Percentiles rank a stretch among this genome's conserved stretches.
Evolutionary conservation across 1,140 invertebrate species (phyloP).

Genomic region (Drosophila pectinifera): DNA sequence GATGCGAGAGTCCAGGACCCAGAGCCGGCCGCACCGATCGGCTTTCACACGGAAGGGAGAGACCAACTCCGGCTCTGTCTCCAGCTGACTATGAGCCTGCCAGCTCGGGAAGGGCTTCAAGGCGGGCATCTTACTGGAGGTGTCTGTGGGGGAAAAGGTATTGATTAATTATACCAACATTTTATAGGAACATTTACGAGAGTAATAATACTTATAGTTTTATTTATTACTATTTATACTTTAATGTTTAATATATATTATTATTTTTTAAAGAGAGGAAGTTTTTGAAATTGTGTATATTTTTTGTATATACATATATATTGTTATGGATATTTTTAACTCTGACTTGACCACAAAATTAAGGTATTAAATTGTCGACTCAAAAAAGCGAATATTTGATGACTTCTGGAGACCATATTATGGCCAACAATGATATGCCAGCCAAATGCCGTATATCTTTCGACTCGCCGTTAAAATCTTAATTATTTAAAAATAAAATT

Average conservation of each 20-base stretch:
- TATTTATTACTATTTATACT: neutral
- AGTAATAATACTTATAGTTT: too few species aligned
- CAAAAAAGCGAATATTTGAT: too few species aligned
- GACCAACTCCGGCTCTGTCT: conserved; percentile 88
- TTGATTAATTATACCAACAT: neutral
- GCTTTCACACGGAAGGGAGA: conserved; percentile 90
- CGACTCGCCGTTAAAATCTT: too few species aligned
- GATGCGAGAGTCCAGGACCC: conserved; percentile 91
- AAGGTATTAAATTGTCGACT: too few species aligned
- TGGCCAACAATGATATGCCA: too few species aligned
- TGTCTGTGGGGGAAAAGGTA: conserved; percentile 85
- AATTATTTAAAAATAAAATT: too few species aligned
- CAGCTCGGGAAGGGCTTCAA: conserved; percentile 91
- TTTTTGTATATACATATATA: too few species aligned
- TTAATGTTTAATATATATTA: neutral
- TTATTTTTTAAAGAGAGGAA: neutral
- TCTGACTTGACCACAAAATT: too few species aligned
- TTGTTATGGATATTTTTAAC: too few species aligned
- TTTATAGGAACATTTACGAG: too few species aligned
- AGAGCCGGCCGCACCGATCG: conserved; percentile 90
- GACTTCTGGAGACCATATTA: too few species aligned
- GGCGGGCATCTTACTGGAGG: conserved; percentile 87
- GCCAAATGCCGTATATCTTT: too few species aligned
- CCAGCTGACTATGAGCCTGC: conserved; percentile 87
- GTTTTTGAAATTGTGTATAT: neutral